A percentile compares a stretch with the other conserved stretches of the same genome.
Evolutionary conservation across 2,113 vertebrate species (phyloP).

Genomic region (Hassar affinis): DNA sequence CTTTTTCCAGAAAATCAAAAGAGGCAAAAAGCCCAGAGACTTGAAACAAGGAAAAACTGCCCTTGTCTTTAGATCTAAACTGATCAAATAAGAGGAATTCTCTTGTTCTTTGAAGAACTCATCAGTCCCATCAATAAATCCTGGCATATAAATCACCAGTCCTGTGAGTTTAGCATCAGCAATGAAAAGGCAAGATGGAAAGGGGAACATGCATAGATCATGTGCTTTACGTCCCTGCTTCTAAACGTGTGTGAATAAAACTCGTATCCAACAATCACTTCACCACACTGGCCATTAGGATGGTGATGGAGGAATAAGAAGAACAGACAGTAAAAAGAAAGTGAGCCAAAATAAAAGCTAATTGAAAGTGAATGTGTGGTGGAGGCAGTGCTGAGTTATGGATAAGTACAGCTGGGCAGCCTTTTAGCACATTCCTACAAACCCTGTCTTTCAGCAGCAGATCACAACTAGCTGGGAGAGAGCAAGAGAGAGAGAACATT

Average conservation of each 20-base stretch:
- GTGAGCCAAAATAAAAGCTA: constrained; percentile 11
- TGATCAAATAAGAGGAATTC: not conserved
- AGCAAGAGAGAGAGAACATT: constrained; percentile 29
- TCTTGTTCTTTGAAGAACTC: not conserved
- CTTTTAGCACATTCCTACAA: constrained; percentile 38
- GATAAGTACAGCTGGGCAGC: constrained; percentile 36
- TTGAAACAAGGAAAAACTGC: not conserved
- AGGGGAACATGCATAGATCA: constrained; percentile 28
- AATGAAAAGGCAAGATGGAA: constrained; percentile 1
- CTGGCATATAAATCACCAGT: constrained; percentile 4
- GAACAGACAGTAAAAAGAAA: not conserved
- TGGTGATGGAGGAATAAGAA: not conserved
- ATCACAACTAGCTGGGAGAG: constrained; percentile 9
- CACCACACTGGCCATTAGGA: not conserved
- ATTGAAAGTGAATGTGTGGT: constrained; percentile 21
- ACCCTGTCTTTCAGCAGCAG: constrained; percentile 28
- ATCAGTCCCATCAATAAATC: constrained; percentile 14
- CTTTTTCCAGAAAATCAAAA: not conserved
- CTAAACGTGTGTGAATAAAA: constrained; percentile 22
- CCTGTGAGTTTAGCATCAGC: not conserved
- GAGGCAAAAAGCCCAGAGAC: not conserved
- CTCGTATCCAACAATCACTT: constrained; percentile 35
- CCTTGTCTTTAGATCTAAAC: not conserved
- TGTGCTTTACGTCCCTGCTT: constrained; percentile 1
- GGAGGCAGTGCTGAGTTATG: constrained; percentile 40